phyloP scores from a whole-genome alignment of 2,888 invertebrate genomes.

The Tigriopus californicus region DNA sequence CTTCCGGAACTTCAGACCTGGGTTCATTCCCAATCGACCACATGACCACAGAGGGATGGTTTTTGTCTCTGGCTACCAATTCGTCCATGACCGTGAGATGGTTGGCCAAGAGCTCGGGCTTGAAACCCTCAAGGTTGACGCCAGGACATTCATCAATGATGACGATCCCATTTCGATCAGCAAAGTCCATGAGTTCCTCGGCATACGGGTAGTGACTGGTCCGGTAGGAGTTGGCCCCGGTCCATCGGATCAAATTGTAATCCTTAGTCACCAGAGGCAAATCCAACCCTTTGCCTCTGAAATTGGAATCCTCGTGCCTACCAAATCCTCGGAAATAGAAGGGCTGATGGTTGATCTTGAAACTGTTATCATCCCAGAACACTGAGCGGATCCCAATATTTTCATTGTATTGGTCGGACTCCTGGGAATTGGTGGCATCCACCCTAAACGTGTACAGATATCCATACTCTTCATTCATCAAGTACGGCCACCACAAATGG shows the following conservation, averaged over 20 bases:
- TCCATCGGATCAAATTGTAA: conserved; percentile 80
- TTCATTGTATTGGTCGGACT: neutral
- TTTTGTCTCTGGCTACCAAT: conserved; percentile 72
- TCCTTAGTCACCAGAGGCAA: conserved; percentile 64
- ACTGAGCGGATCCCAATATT: neutral
- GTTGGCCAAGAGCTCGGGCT: conserved; percentile 40
- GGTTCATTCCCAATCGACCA: conserved; percentile 97
- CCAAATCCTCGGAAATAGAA: conserved; percentile 49
- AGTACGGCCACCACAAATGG: conserved; percentile 79
- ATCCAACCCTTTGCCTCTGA: conserved; percentile 84
- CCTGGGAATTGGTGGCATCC: conserved; percentile 34
- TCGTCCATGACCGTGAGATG: conserved; percentile 72
- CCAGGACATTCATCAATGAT: conserved; percentile 89
- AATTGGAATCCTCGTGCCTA: conserved; percentile 83
- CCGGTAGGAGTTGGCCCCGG: conserved; percentile 80
- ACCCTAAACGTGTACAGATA: conserved; percentile 53
- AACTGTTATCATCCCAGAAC: neutral
- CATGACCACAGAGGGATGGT: conserved; percentile 84
- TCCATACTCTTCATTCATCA: conserved; percentile 58
- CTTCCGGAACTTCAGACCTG: conserved; percentile 31
- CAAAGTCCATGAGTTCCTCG: conserved; percentile 84
- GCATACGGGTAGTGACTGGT: conserved; percentile 97
- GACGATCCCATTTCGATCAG: conserved; percentile 77
- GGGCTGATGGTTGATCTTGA: neutral
- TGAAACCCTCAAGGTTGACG: conserved; percentile 48